phyloP scores from a whole-genome alignment of 2,113 vertebrate genomes.

The Clarias magur region DNA sequence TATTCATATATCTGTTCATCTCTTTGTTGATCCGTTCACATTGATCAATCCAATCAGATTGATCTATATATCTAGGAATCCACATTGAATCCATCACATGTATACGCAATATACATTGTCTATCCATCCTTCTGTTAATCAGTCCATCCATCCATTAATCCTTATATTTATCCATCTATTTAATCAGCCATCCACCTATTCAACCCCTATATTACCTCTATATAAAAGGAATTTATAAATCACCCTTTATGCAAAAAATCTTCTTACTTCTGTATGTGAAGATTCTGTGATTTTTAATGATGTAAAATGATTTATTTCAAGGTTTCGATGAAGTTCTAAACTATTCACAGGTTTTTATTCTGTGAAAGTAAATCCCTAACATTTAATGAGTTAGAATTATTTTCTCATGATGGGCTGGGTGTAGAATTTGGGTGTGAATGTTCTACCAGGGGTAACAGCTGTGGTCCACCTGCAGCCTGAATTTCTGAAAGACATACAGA shows the following conservation, averaged over 20 bases:
- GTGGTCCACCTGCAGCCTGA: constrained; percentile 55
- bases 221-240: too few species aligned
- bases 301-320: not conserved
- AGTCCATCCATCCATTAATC: not conserved
- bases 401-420: not conserved
- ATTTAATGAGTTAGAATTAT: not conserved
- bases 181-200: not conserved
- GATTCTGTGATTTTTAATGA: not conserved
- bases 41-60: not conserved
- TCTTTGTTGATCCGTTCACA: not conserved
- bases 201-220: not conserved
- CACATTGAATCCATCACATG: not conserved
- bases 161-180: not conserved
- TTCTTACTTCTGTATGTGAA: not conserved
- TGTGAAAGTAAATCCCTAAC: not conserved
- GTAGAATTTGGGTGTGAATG: constrained; percentile 24
- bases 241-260: not conserved
- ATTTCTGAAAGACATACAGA: constrained; percentile 23
- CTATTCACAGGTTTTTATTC: not conserved
- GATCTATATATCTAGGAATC: too few species aligned
- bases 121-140: not conserved
- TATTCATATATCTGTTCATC: too few species aligned
- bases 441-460: constrained; percentile 57
- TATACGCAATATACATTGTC: not conserved
- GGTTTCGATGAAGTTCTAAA: not conserved